Evolutionary conservation across 2,888 invertebrate genomes (phyloP).

Genomic region (Lordiphosa fenestrarum): DNA sequence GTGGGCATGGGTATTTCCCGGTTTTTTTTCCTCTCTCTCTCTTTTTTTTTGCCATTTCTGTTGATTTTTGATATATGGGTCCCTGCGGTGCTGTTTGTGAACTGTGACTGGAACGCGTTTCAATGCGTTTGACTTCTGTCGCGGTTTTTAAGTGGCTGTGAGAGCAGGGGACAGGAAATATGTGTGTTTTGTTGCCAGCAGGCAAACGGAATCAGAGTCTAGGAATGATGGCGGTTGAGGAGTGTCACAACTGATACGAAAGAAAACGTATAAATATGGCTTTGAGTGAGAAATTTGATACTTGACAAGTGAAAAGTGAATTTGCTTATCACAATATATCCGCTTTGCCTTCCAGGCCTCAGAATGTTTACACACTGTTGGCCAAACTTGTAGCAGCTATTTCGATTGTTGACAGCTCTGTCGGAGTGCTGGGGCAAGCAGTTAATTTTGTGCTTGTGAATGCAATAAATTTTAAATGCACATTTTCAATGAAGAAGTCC

Average conservation of each 20-base stretch:
- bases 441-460: conserved; percentile 70
- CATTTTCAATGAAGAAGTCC: conserved; percentile 63
- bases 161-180: conserved; percentile 52
- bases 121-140: conserved; percentile 63
- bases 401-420: conserved; percentile 37
- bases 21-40: conserved; percentile 10
- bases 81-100: conserved; percentile 64
- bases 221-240: conserved; percentile 8
- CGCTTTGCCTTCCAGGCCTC: neutral
- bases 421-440: conserved; percentile 20
- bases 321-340: neutral
- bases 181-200: conserved; percentile 43
- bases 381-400: conserved; percentile 34
- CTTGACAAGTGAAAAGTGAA: conserved; percentile 1
- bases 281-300: conserved; percentile 3
- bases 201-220: conserved; percentile 33
- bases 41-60: conserved; percentile 47
- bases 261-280: conserved; percentile 6
- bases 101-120: conserved; percentile 57
- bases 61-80: conserved; percentile 69
- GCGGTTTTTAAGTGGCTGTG: conserved; percentile 6
- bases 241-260: neutral
- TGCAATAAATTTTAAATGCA: conserved; percentile 75
- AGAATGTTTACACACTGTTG: conserved; percentile 5
- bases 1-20: conserved; percentile 32